Evolutionary conservation across 2,888 invertebrate species (phyloP), one percentile per base, ranked within the genome.

Genomic region (Spatulosminthurus flaviceps): DNA sequence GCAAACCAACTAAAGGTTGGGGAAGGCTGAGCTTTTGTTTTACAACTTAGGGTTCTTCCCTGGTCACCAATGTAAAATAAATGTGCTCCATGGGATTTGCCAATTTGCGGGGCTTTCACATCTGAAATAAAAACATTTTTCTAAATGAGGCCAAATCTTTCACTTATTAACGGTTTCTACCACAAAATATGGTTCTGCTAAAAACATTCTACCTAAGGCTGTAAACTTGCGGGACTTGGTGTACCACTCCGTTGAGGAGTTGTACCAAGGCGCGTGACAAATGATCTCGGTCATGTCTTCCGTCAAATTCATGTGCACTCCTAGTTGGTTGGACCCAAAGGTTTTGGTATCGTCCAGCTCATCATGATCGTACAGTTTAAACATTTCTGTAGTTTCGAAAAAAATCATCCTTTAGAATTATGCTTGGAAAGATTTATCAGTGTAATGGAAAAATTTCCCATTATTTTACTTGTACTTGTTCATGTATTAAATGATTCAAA

Each of bases 211-310:
- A 64, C 64, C 1, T 21, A 28, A 28, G 4, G 13, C 69, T 26
- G 11, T 19, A 28, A 69, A 69, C 2, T 26, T 24, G 19, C 26
- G 24, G n/a, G 69, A 29, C 16, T n/a, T 69, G 2, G 24, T 69
- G 16, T 28, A 16, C 69, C 69, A 69, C 7, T 24, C 69, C 28
- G 69, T 19, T 34, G 34, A 34, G 9, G 69, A 69, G 28, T 69
- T 69, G 28, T 29, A 69, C 69, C 69, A 69, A 1, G 69, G 69
- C 1, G 28, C 69, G 11, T 28, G 24, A n/a, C 69, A 69, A 24
- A 69, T 28, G 28, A 69, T 29, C 13, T 29, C 69, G 24, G 7
- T 26, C 29, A 69, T 29, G 13, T 28, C 28, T 1, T 69, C 29
- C 13, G 69, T 69, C 24, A 69, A 22, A 69, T 69, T 69, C 9